A percentile compares a stretch with the other conserved stretches of the same genome.
Evolutionary conservation across 2,888 invertebrate species (phyloP).

Genomic region (Laothoe populi): DNA sequence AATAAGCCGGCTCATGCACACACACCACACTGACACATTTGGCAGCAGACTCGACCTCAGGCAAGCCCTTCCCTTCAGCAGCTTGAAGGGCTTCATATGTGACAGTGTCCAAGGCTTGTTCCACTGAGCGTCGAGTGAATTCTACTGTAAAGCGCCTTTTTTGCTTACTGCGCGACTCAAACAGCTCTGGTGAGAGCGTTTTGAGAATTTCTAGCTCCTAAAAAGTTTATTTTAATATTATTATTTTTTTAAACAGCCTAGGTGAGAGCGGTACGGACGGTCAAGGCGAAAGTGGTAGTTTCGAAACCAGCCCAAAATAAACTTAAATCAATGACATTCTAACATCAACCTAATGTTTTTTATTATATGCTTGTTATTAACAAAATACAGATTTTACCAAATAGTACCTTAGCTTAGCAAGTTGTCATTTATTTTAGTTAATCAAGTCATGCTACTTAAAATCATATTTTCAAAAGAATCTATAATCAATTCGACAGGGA

Average conservation of each 20-base stretch:
- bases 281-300: too few relatives aligned
- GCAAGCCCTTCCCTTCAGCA: slow-evolving; percentile 50
- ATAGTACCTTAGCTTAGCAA: too few relatives aligned
- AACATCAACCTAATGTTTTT: too few relatives aligned
- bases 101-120: slow-evolving; percentile 79
- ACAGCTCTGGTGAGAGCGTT: slow-evolving; percentile 72
- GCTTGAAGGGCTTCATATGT: slow-evolving; percentile 54
- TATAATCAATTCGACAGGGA: too few relatives aligned
- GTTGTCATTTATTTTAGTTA: too few relatives aligned
- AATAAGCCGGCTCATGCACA: slow-evolving; percentile 85
- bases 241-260: neutral
- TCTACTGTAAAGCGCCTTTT: slow-evolving; percentile 75
- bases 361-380: too few relatives aligned
- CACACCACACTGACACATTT: slow-evolving; percentile 80
- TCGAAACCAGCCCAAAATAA: too few relatives aligned
- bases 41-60: slow-evolving; percentile 65
- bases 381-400: too few relatives aligned
- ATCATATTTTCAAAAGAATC: too few relatives aligned
- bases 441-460: too few relatives aligned
- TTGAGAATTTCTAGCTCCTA: slow-evolving; percentile 76
- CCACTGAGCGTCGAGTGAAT: slow-evolving; percentile 88
- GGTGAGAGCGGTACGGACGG: too few relatives aligned
- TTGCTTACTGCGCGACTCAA: slow-evolving; percentile 62
- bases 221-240: slow-evolving; percentile 44
- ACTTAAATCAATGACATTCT: too few relatives aligned